phyloP scores from a whole-genome alignment of 2,113 vertebrate species.

The Gambusia affinis region DNA sequence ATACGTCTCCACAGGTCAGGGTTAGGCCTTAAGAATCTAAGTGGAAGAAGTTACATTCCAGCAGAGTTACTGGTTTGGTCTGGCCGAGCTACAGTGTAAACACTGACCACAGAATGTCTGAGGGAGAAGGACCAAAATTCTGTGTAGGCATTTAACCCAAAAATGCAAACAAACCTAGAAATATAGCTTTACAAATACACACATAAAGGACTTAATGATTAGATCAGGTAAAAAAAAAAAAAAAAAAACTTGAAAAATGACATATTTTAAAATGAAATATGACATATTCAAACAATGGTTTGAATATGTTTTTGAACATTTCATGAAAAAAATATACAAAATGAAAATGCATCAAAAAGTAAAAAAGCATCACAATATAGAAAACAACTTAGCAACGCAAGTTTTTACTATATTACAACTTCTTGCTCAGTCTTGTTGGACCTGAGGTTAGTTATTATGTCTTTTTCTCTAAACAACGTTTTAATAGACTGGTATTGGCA shows the following conservation, averaged over 20 bases:
- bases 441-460: constrained; percentile 26
- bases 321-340: background rate
- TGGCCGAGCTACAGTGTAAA: constrained; percentile 40
- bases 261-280: too few relatives aligned
- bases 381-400: background rate
- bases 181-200: background rate
- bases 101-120: constrained; percentile 32
- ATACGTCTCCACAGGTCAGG: constrained; percentile 55
- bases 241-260: background rate
- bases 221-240: background rate
- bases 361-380: too few relatives aligned
- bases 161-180: background rate
- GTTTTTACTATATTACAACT: background rate
- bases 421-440: constrained; percentile 7
- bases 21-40: constrained; percentile 58
- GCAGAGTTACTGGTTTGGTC: constrained; percentile 47
- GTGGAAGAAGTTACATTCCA: constrained; percentile 49
- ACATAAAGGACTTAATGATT: background rate
- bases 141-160: background rate
- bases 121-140: background rate
- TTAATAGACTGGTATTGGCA: constrained; percentile 37
- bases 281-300: too few relatives aligned
- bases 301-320: background rate
- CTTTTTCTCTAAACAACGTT: constrained; percentile 48
- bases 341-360: too few relatives aligned